phyloP scores from a whole-genome alignment of 2,888 invertebrate species.

The Disparrhopalites patrizii region DNA sequence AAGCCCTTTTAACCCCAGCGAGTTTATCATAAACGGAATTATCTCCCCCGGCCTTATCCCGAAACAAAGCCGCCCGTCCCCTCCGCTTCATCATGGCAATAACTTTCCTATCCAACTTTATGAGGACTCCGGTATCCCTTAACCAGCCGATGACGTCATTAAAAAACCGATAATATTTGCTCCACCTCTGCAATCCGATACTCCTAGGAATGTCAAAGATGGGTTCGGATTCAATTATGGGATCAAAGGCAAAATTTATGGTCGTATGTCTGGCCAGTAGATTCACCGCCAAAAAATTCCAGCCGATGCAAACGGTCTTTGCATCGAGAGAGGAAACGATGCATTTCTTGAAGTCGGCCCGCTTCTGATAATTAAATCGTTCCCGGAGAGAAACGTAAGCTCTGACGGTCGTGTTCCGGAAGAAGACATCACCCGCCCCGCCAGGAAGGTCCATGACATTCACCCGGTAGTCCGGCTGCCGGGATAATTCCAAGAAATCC shows the following conservation, averaged over 20 bases:
- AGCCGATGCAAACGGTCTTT: not conserved
- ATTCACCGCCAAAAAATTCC: not conserved
- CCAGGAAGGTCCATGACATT: not conserved
- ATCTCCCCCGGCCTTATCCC: no score
- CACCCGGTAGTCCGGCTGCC: not conserved
- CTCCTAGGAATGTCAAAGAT: not conserved
- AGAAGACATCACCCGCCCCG: not conserved
- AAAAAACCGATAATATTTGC: not conserved
- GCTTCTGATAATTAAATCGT: not conserved
- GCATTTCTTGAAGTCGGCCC: not conserved
- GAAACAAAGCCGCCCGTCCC: no score
- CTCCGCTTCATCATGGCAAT: no score
- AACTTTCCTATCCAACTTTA: no score
- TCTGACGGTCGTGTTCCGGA: not conserved
- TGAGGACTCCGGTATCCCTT: not conserved
- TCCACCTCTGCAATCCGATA: not conserved
- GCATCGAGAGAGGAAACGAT: no score
- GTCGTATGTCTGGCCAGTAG: not conserved
- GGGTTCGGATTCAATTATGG: not conserved
- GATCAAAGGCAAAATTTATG: not conserved
- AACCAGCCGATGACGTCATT: not conserved
- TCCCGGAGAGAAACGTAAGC: not conserved
- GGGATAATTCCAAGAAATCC: not conserved
- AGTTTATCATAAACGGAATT: no score
- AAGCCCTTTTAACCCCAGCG: no score